Base-by-base conservation (phyloP, 2,888 invertebrate species). In the Saturnia japonica region DNA sequence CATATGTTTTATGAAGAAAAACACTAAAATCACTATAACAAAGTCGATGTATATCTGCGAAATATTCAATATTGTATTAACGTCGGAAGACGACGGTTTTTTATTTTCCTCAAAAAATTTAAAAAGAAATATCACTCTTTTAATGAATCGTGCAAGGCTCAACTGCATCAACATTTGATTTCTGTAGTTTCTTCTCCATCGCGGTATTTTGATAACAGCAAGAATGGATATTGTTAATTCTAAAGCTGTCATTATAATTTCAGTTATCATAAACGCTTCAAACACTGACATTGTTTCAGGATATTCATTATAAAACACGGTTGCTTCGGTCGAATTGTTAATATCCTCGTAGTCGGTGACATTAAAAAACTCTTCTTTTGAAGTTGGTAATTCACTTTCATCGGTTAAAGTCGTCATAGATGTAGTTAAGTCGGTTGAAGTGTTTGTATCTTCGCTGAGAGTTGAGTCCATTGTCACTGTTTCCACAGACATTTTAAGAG, bases 101-200 rank as follows among this genome's bases (percentile, higher is more conserved):
- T 71, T 71, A 19, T 82, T 79, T 70, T 85, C 77, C 68, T 84
- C 80, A 67, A 84, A 75, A 74, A 87, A 91, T 70, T 84, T 80
- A 9, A 86, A 71, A 42, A 88, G 81, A 72, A 85, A 81, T 68
- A 91, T 78, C 1, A 91, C 72, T 75, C 91, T 85, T 80, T 91
- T 91, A 9, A 91, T 69, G 72, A 93, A 88, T 19, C 92, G 85
- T 8, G 88, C 88, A 11, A 89, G 77, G 76, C 90, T 91, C 70
- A 93, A 78, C 78, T 93, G 92, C 85, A 91, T 85, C 74, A 93
- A 78, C 91, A 93, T 91, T 83, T 92, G 93, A 75, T 93, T 93
- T 75, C 93, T 89, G 74, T 91, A 92, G 76, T 93, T 93, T 75
- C 80, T 88, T 74, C 88, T 86, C 92, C 92, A 93, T n/a, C 87